Evolutionary conservation across 2,797 vertebrate genomes (phyloP), one percentile per base, ranked within the genome.

Genomic region (Sphenodon punctatus): DNA sequence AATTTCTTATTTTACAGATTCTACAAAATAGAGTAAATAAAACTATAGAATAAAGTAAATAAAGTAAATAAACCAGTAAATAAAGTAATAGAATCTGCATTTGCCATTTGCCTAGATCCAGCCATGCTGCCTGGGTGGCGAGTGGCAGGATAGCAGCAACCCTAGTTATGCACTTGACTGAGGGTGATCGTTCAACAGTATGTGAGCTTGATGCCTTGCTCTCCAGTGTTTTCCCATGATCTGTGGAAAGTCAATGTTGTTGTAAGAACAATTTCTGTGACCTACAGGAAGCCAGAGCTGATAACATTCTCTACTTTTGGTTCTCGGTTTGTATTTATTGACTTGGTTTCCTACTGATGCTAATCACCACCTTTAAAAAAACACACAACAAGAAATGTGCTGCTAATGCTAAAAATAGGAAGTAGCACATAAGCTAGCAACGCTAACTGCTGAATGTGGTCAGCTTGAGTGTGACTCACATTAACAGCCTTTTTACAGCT

Each of bases 351-450:
- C 82, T 85, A 64, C 6, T 43, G 65, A 75, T 51, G 71, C 36
- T 75, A 36, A 85, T 81, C 45, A 27, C n/a, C 3, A 5, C 53
- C 27, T 42, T 3, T 10, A 64, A 56, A 22, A 22, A 56, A 66
- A 32, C 43, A 23, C 32, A 8, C 9, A 32, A 30, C 63, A 63
- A 64, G 39, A 27, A 19, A 6, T 46, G 73, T 5, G 36, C 30
- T 36, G 5, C 30, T 46, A 34, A 46, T 58, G 38, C 42, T 88
- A 86, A 92, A 82, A 89, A 83, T 67, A 66, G 2, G 1, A 67
- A 85, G 49, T 17, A 86, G 66, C 78, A 82, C 67, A 17, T 19
- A 48, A 12, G 5, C 19, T 34, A 23, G 25, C 55, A 32, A 75
- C 25, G 80, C 25, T 39, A 67, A 49, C 59, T 2, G 0, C 66